Evolutionary conservation across 2,797 vertebrate genomes (phyloP).

Genomic region (Enteromius unitaeniatus): DNA sequence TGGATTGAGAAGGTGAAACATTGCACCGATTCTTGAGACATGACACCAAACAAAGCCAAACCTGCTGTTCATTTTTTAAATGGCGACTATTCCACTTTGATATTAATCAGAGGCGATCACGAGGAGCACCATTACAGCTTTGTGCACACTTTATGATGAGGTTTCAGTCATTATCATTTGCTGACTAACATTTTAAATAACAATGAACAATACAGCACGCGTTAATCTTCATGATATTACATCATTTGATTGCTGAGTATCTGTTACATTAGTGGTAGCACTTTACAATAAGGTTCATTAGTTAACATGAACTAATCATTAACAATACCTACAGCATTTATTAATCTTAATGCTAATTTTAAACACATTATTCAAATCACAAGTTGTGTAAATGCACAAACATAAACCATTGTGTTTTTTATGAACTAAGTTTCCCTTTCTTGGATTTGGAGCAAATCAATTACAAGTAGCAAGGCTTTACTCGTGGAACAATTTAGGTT

Average conservation of each 20-base stretch:
- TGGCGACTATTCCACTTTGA: background rate
- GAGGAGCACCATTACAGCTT: background rate
- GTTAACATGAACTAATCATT: background rate
- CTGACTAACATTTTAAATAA: background rate
- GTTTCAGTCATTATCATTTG: background rate
- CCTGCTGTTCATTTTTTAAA: background rate
- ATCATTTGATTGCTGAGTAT: background rate
- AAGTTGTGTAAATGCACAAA: background rate
- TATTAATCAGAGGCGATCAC: background rate
- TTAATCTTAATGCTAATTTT: too few species aligned
- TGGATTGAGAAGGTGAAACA: background rate
- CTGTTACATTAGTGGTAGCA: background rate
- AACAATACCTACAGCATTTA: too few species aligned
- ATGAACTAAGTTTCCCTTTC: background rate
- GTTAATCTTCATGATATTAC: background rate
- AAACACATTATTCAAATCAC: too few species aligned
- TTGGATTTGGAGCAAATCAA: background rate
- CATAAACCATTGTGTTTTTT: background rate
- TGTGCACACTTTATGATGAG: background rate
- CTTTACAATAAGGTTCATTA: too few species aligned
- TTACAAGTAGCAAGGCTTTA: too few species aligned
- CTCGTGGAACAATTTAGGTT: too few species aligned
- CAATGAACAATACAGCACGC: background rate
- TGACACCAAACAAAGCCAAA: constrained; percentile 2
- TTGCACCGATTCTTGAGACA: constrained; percentile 22